Evolutionary conservation across 2,113 vertebrate genomes (phyloP), one percentile per base, ranked within the genome.

Genomic region (Phalacrocorax pelagicus): DNA sequence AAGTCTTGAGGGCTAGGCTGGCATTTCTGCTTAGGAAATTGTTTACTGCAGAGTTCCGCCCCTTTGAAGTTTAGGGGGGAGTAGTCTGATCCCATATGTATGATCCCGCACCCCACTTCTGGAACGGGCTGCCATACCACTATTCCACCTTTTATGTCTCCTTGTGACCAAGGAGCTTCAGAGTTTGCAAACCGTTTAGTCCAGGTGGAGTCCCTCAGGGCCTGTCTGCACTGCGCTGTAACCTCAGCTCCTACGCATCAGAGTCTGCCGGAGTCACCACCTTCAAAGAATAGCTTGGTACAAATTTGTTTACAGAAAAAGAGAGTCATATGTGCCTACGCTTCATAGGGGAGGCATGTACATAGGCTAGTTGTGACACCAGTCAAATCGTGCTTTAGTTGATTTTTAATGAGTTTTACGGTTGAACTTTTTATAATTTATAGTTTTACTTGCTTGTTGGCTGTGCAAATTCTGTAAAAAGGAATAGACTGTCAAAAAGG

Each of bases 271-370:
- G 40, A 57, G 46, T 15, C n/a, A 10, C 26, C 22, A 6, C 18
- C 46, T 54, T 70, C 46, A 12, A 44, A 74, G 32, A 59, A 46
- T 12, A 49, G 9, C 27, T 75, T 13, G n/a, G 57, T 44, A 38
- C 13, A 4, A 26, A 40, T 57, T 66, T 66, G 14, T 44, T 29
- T 36, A 40, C 49, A 62, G 67, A 51, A 38, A 75, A 55, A 24
- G 13, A 24, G 13, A 26, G 49, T 29, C 2, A 1, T 30, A 2
- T 11, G 15, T 46, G 22, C 36, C 21, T 32, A 0, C 0, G 1
- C 58, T 54, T 71, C 13, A 1, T 16, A 44, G 29, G 32, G 36
- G 23, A n/a, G 36, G 22, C 38, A 11, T 17, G 29, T 34, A 4
- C 3, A 1, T 26, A 38, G 11, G 47, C 21, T 20, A 10, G 11